Base-by-base conservation (phyloP, 2,888 invertebrate genomes). In the Dusona sp. region DNA sequence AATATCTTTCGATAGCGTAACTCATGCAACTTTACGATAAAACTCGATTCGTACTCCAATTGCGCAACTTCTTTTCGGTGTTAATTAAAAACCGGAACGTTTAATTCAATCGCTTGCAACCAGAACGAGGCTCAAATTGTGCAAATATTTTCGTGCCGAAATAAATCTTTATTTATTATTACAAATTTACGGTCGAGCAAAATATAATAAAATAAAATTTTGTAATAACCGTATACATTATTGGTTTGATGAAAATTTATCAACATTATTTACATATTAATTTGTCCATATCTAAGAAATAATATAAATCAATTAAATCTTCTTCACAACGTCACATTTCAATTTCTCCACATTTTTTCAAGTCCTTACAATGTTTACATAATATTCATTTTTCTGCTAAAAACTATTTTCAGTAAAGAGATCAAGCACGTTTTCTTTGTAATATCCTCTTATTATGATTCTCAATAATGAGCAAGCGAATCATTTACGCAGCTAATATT, bases 1-100 rank as follows among this genome's bases (percentile, higher is more conserved):
- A 42, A 81, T 68, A 75, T 75, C 33, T 70, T 29, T 67, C 80
- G 72, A 57, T 85, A 81, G 48, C 78, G 78, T 54, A 85, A 85
- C 45, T 70, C 48, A n/a, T n/a, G 68, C 57, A 79, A 65, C 45
- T 77, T 33, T 36, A 16, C 29, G 57, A 54, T 77, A 42, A 72
- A 83, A 78, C 48, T 77, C 38, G 65, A 77, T 48, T 72, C 51
- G 36, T 25, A 22, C 75, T 16, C 25, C 38, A 70, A 83, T 86
- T 83, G 65, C 65, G 73, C 54, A 86, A 83, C 67, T 16, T 42
- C 16, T 57, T 70, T 73, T 74, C 36, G 45, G 38, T 36, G 42
- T 22, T 33, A 38, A 85, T 82, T 68, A 45, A 68, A 65, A 82
- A 79, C 70, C 64, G 74, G 73, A 79, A 67, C 13, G 33, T 67